These are phyloP conservation scores for Pangasius krempfi DNA, from an alignment of 2,797 vertebrate genomes.

Conservation along the genomic window DNA sequence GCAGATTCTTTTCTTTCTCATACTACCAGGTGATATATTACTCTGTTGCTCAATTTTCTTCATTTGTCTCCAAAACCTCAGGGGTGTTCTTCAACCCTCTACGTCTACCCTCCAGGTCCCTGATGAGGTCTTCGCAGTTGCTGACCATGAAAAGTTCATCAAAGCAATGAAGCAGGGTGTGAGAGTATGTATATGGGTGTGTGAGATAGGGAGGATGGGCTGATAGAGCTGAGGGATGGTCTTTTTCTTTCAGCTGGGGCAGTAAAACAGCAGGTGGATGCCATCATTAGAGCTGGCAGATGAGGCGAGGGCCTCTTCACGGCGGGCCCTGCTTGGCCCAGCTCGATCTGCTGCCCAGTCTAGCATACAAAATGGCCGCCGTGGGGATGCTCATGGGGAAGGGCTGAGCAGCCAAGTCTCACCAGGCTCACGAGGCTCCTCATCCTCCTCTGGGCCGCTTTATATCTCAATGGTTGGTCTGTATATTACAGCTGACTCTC, in stretches of 20 bases:
- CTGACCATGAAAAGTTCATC: slow-evolving; percentile 97
- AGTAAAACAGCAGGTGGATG: slow-evolving; percentile 99
- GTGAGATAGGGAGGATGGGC: slow-evolving; percentile 55
- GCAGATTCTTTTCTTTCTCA: slow-evolving; percentile 61
- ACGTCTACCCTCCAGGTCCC: slow-evolving; percentile 39
- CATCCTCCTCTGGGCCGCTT: slow-evolving; percentile 48
- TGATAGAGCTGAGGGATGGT: slow-evolving; percentile 70
- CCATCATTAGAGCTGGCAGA: slow-evolving; percentile 97
- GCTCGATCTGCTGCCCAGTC: slow-evolving; percentile 85
- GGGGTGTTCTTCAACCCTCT: slow-evolving; percentile 60
- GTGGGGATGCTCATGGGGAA: slow-evolving; percentile 47
- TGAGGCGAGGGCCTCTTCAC: slow-evolving; percentile 83
- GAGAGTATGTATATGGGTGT: slow-evolving; percentile 38
- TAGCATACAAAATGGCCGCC: slow-evolving; percentile 87
- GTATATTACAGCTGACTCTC: slow-evolving; percentile 52
- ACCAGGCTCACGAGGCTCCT: slow-evolving; percentile 41
- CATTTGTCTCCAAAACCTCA: slow-evolving; percentile 63
- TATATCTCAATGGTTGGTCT: slow-evolving; percentile 50
- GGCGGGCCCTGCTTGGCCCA: slow-evolving; percentile 80
- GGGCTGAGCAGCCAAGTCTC: slow-evolving; percentile 47
- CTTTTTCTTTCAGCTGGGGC: slow-evolving; percentile 90
- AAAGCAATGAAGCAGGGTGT: slow-evolving; percentile 83
- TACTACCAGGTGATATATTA: slow-evolving; percentile 74
- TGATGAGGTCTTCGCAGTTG: slow-evolving; percentile 94
- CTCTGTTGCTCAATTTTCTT: slow-evolving; percentile 65